Conservation (phyloP, 2,888 invertebrate genomes). For the Catotricha subobsoleta region DNA sequence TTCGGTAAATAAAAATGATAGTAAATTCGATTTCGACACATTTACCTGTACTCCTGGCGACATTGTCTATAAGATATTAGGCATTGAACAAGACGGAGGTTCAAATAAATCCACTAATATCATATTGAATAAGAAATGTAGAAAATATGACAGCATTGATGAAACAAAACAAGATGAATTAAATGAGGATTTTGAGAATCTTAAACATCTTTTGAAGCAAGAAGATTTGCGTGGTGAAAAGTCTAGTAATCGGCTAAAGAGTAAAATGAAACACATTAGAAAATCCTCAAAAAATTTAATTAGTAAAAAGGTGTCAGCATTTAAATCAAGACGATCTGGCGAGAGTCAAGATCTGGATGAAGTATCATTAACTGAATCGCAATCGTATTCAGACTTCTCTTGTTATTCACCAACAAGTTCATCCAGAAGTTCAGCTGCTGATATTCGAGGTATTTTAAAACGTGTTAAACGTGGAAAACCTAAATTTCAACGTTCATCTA, state of each 20-base stretch:
- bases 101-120: constrained; percentile 13
- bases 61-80: constrained; percentile 14
- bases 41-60: constrained; percentile 8
- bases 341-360: constrained; percentile 21
- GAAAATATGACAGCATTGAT: constrained; percentile 6
- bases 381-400: constrained; percentile 21
- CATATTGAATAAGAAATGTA: constrained; percentile 13
- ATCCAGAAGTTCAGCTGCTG: constrained; percentile 27
- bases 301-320: constrained; percentile 39
- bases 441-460: constrained; percentile 20
- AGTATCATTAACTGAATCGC: constrained; percentile 30
- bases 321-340: constrained; percentile 29
- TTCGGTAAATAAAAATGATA: constrained; percentile 11
- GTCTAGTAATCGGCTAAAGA: constrained; percentile 29
- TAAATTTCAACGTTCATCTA: constrained; percentile 16
- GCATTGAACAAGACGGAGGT: constrained; percentile 14
- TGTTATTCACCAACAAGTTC: constrained; percentile 9
- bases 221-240: constrained; percentile 40
- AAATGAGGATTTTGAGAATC: constrained; percentile 17
- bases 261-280: constrained; percentile 45
- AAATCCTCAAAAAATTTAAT: constrained; percentile 41
- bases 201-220: constrained; percentile 28
- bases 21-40: constrained; percentile 11
- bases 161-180: neutral
- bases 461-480: constrained; percentile 24